These are phyloP conservation scores for Agriopis aurantiaria DNA, from an alignment of 2,888 invertebrate species.

Conservation along the genomic window DNA sequence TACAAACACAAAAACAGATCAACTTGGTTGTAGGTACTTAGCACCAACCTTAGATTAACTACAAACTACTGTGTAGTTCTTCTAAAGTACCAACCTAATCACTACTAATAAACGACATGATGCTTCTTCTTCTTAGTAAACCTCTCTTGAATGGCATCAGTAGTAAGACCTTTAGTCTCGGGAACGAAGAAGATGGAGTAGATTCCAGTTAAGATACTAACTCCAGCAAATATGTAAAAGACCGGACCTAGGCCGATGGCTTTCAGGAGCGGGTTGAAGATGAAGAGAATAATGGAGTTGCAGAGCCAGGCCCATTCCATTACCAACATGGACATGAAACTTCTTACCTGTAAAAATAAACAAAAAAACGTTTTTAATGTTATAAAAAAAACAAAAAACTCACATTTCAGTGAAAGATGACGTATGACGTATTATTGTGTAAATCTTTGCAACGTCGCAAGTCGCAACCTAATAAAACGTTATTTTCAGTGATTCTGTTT, in stretches of 20 bases:
- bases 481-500: no score
- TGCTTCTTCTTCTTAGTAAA: constrained; percentile 45
- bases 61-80: no score
- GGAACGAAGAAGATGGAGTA: constrained; percentile 59
- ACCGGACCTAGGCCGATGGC: constrained; percentile 65
- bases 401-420: neutral
- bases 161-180: constrained; percentile 65
- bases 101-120: constrained; percentile 12
- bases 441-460: no score
- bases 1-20: no score
- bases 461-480: no score
- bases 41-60: no score
- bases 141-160: constrained; percentile 60
- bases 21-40: no score
- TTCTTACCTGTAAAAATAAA: constrained; percentile 65
- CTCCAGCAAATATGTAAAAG: constrained; percentile 66
- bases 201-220: constrained; percentile 57
- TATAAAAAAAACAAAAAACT: neutral
- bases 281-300: constrained; percentile 65
- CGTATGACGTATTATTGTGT: neutral
- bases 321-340: constrained; percentile 61
- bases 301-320: constrained; percentile 69
- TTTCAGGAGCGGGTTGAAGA: constrained; percentile 65
- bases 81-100: no score
- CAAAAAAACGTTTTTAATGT: neutral